A percentile compares a stretch with the other conserved stretches of the same genome.
These are phyloP conservation scores for Ophion obscuratus DNA, from an alignment of 2,888 invertebrate genomes.

Conservation along the genomic window DNA sequence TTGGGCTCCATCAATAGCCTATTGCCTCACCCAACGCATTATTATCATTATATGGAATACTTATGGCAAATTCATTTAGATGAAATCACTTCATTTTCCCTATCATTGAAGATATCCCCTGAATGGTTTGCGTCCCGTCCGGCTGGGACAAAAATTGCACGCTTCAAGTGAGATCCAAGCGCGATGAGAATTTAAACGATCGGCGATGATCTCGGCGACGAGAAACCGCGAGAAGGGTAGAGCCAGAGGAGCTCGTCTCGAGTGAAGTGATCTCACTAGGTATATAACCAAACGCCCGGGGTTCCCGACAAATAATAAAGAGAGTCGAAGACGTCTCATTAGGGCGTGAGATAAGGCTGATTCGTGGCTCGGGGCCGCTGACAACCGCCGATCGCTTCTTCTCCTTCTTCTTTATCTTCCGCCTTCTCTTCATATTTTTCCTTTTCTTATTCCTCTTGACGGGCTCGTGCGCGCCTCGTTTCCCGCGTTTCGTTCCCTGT, in stretches of 20 bases:
- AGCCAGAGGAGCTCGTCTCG: conserved; percentile 26
- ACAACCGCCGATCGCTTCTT: conserved; percentile 69
- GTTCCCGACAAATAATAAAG: conserved; percentile 76
- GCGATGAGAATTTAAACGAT: conserved; percentile 55
- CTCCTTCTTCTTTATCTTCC: conserved; percentile 53
- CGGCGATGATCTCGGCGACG: conserved; percentile 46
- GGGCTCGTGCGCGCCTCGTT: conserved; percentile 56
- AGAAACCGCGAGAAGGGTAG: conserved; percentile 21
- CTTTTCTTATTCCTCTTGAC: conserved; percentile 38
- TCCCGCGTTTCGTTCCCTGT: conserved; percentile 41
- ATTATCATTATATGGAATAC: conserved; percentile 37
- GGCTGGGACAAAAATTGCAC: conserved; percentile 45
- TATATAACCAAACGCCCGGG: conserved; percentile 61
- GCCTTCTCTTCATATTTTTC: conserved; percentile 62
- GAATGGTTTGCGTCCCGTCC: conserved; percentile 39
- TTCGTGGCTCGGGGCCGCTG: conserved; percentile 66
- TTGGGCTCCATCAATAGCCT: background rate
- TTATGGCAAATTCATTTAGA: conserved; percentile 53
- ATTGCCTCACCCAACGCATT: conserved; percentile 20
- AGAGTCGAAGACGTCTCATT: conserved; percentile 80
- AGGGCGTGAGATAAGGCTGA: conserved; percentile 74
- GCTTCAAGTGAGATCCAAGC: conserved; percentile 33
- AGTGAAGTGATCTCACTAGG: conserved; percentile 54
- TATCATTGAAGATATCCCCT: conserved; percentile 45
- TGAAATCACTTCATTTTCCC: conserved; percentile 55